Evolutionary conservation across 2,888 invertebrate genomes (phyloP).

Genomic region (Dichetophora obliterata): DNA sequence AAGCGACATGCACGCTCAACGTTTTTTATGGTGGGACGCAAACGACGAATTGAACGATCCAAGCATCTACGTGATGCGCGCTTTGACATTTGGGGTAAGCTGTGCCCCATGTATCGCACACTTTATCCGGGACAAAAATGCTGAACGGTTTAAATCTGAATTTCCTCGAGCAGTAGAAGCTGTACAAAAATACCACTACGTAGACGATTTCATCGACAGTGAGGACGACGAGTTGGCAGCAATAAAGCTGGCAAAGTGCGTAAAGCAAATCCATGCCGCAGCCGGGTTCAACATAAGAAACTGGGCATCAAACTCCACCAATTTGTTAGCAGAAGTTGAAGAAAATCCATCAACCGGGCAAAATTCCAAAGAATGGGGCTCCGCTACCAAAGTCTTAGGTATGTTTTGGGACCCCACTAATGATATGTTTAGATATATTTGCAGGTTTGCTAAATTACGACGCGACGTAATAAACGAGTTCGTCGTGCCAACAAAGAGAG

Average conservation of each 20-base stretch:
- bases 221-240: background rate
- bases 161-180: slow-evolving; percentile 48
- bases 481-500: background rate
- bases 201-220: slow-evolving; percentile 21
- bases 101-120: background rate
- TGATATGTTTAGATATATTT: background rate
- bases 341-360: no score
- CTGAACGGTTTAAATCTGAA: background rate
- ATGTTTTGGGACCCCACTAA: slow-evolving; percentile 40
- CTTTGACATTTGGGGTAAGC: no score
- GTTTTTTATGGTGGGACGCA: slow-evolving; percentile 41
- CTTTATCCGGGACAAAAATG: no score
- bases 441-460: background rate
- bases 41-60: background rate
- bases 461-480: background rate
- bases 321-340: no score
- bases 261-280: no score
- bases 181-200: slow-evolving; percentile 53
- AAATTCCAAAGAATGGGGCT: slow-evolving; percentile 1
- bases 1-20: slow-evolving; percentile 27
- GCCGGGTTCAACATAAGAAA: no score
- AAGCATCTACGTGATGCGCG: slow-evolving; percentile 42
- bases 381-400: slow-evolving; percentile 39
- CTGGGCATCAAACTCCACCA: no score
- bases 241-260: background rate